Base-by-base conservation (phyloP, 30 jellyfish, hydroid and myxozoan species). In the Aurelia sp. region DNA sequence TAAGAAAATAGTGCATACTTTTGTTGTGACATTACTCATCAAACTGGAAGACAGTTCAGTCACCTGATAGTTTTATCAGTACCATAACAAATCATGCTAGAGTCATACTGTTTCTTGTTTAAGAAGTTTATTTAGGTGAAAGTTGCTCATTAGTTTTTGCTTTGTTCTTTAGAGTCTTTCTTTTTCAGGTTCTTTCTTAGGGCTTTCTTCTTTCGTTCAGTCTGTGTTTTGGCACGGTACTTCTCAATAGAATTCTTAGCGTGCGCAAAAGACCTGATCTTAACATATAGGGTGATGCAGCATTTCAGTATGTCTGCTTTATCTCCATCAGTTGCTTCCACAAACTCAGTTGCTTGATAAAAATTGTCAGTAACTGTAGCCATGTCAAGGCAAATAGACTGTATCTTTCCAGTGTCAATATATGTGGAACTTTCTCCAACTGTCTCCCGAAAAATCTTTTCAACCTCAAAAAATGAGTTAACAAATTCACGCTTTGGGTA, bases 231-330 rank as follows among this genome's bases (percentile, higher is more conserved):
- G 22, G 41, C 41, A 33, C 78, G 31, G 52, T 66, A 41, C 78
- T 66, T 41, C 41, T 66, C 78, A n/a, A 66, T 66, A 19, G 41
- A 18, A 31, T 66, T 33, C 41, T 66, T 66, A 41, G 78, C 78
- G 31, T 66, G 78, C 13, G 78, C 21, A 66, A 18, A 41, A n/a
- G 78, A 33, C 74, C 74, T 66, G 78, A 66, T 66, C 51, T 66
- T 66, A n/a, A 66, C 31, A 17, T 66, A 66, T 41, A 66, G 13
- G 17, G 41, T 22, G 52, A 66, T 66, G 78, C 78, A 66, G 78
- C 41, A 33, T 31, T 66, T 66, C 78, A 66, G 52, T 66, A 41
- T 66, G 21, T 33, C 78, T 41, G 13, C 52, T 66, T 22, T 66
- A 13, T 18, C 78, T 18, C 52, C 52, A n/a, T 66, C 78, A 18